Conservation (phyloP, 2,797 vertebrate species). For the Epinephelus coioides region DNA sequence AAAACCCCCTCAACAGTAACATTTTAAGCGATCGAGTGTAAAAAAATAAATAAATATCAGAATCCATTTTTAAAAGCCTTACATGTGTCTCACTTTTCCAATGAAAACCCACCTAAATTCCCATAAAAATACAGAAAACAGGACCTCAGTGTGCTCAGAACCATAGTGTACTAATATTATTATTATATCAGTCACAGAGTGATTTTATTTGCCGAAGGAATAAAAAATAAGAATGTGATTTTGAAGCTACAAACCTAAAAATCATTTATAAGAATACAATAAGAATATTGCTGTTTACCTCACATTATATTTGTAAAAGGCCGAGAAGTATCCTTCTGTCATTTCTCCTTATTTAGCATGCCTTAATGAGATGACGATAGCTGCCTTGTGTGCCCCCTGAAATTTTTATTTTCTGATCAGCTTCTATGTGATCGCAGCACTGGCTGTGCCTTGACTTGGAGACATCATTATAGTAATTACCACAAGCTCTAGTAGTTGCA, state of each 20-base stretch:
- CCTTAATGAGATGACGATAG: constrained; percentile 75
- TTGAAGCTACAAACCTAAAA: background rate
- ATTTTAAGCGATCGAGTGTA: background rate
- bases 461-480: constrained; percentile 87
- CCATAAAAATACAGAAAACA: background rate
- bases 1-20: background rate
- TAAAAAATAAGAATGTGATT: background rate
- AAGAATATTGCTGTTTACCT: constrained; percentile 26
- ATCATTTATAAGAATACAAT: constrained; percentile 3
- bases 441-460: constrained; percentile 75
- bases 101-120: background rate
- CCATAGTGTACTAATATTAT: background rate
- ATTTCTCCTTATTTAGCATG: constrained; percentile 57
- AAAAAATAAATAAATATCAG: background rate
- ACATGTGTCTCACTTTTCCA: background rate
- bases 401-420: constrained; percentile 75
- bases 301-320: constrained; percentile 40
- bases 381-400: constrained; percentile 68
- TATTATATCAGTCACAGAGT: constrained; percentile 2
- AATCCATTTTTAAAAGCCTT: background rate
- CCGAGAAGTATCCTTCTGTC: constrained; percentile 23
- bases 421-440: constrained; percentile 71
- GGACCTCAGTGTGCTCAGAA: background rate
- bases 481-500: constrained; percentile 85
- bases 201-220: constrained; percentile 6